Evolutionary conservation across 2,888 invertebrate genomes (phyloP), one percentile per base, ranked within the genome.

Genomic region (Agapostemon virescens): DNA sequence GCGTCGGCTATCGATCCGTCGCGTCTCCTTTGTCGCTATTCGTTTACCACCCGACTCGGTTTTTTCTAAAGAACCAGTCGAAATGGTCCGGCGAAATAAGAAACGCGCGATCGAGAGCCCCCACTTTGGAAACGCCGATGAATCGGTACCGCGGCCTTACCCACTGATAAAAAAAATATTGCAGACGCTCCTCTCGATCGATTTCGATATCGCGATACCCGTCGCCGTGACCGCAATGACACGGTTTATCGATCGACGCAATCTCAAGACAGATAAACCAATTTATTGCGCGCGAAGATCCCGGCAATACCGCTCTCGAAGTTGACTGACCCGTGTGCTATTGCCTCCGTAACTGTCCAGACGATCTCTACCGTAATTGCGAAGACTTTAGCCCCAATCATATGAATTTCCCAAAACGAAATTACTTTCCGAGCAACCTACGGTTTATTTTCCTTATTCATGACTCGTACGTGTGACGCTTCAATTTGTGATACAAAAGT

Each of bases 1-100:
- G 3, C 11, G 67, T 72, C 78, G 38, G 11, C 38, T 79, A 81
- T 84, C 84, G 69, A 82, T 69, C 20, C 15, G 33, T 71, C 38
- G 36, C 26, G 52, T 38, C 64, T n/a, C n/a, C n/a, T n/a, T n/a
- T n/a, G 36, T 63, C 55, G 23, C 69, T 42, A 26, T 5, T 52
- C 23, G 30, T 70, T 82, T 82, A 82, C 77, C 76, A 82, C 77
- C 76, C 36, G 17, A 23, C 67, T n/a, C 11, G 23, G 9, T 9
- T 40, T 9, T 40, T 68, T 63, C 23, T 11, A 49, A 68, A 75
- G 20, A 9, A 9, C 61, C 11, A 26, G 3, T 9, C 40, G 15
- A n/a, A 6, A 69, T 40, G 20, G 3, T 0, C 40, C 26, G 11
- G 11, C 33, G 38, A 64, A 64, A 52, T 15, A 69, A 26, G 36